These are phyloP conservation scores for Pipistrellus pygmaeus DNA, from an alignment of 2,797 vertebrate genomes.

Conservation along the genomic window DNA sequence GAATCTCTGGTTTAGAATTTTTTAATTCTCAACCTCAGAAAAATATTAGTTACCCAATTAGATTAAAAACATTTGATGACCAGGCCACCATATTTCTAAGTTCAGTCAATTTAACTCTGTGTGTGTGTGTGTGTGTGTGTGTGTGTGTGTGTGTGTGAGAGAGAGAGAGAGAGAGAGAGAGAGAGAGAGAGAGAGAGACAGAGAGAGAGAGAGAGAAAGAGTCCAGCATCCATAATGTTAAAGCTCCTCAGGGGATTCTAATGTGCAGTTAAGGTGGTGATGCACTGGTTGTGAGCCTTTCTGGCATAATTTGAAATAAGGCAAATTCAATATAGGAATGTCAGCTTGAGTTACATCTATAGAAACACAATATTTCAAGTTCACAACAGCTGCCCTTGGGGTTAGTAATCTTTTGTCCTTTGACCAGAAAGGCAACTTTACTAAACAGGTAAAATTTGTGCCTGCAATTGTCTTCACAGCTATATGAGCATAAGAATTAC, in stretches of 20 bases:
- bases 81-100: background rate
- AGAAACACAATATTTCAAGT: background rate
- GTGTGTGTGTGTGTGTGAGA: too few species aligned
- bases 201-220: background rate
- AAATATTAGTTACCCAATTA: background rate
- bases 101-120: background rate
- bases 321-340: background rate
- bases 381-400: background rate
- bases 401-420: background rate
- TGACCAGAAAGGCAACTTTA: background rate
- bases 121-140: background rate
- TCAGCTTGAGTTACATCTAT: background rate
- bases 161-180: background rate
- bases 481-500: background rate
- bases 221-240: background rate
- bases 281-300: background rate
- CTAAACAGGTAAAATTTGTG: background rate
- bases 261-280: background rate
- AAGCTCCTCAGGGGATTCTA: background rate
- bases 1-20: background rate
- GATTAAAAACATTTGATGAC: background rate
- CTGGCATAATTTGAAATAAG: background rate
- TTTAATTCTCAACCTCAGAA: background rate
- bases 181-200: background rate
- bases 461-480: background rate